Conservation (phyloP, 1,140 invertebrate genomes). For the Drosophila ambigua region DNA sequence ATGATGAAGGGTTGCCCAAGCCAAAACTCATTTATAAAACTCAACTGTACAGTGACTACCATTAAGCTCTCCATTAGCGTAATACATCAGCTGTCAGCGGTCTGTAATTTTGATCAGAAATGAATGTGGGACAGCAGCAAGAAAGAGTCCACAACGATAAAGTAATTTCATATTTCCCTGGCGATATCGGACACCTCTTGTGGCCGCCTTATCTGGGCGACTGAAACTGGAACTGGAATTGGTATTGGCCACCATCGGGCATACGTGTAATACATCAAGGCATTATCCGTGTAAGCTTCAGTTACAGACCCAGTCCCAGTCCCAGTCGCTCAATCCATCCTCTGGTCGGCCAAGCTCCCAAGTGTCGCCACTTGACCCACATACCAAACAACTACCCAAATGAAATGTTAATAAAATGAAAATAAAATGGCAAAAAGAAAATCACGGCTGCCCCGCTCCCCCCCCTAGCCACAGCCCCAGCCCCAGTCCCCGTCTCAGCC, state of each 20-base stretch:
- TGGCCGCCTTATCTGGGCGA: constrained; percentile 38
- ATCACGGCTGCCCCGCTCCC: constrained; percentile 47
- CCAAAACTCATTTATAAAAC: constrained; percentile 42
- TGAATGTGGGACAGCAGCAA: constrained; percentile 33
- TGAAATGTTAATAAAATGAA: constrained; percentile 64
- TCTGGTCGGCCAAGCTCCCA: constrained; percentile 32
- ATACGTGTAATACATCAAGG: constrained; percentile 60
- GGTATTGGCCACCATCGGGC: constrained; percentile 36
- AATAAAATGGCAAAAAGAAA: constrained; percentile 76
- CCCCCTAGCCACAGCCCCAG: no score
- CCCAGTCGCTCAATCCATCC: constrained; percentile 14
- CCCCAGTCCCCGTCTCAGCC: background rate
- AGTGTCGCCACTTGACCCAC: constrained; percentile 75
- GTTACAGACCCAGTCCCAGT: constrained; percentile 28
- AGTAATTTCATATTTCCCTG: constrained; percentile 55
- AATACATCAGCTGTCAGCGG: constrained; percentile 49
- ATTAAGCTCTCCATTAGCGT: constrained; percentile 57
- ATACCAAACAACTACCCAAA: constrained; percentile 66
- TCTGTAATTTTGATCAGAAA: constrained; percentile 49
- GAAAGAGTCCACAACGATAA: constrained; percentile 19
- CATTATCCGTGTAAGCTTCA: constrained; percentile 56
- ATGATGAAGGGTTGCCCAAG: constrained; percentile 28
- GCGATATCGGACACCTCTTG: constrained; percentile 66
- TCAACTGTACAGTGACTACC: constrained; percentile 32
- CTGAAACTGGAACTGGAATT: constrained; percentile 10